A percentile compares a stretch with the other conserved stretches of the same genome.
Evolutionary conservation across 2,113 vertebrate genomes (phyloP).

Genomic region (Xenopus borealis): DNA sequence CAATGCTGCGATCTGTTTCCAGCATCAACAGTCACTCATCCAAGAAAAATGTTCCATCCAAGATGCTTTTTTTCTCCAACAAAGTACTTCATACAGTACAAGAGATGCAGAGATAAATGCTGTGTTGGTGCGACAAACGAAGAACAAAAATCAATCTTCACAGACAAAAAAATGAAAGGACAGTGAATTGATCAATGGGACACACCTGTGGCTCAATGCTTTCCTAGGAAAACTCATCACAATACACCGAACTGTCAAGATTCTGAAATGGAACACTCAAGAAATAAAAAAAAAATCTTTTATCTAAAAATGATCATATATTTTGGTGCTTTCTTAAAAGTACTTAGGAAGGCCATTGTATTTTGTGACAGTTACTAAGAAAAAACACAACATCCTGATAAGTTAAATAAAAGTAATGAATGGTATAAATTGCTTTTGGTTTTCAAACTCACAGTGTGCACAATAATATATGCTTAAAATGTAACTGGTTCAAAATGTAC

Average conservation of each 20-base stretch:
- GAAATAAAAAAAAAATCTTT: conserved; percentile 28
- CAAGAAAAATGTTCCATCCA: conserved; percentile 32
- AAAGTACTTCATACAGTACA: conserved; percentile 41
- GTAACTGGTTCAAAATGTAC: too few species aligned
- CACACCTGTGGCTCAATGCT: conserved; percentile 39
- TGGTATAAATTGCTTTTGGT: too few species aligned
- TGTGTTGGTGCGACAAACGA: conserved; percentile 37
- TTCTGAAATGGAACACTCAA: conserved; percentile 18
- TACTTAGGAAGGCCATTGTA: too few species aligned
- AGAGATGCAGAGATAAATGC: conserved; percentile 45
- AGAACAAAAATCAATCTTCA: conserved; percentile 42
- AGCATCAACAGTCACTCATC: conserved; percentile 34
- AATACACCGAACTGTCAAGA: conserved; percentile 23
- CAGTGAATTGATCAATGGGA: conserved; percentile 37
- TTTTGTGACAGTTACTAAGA: too few species aligned
- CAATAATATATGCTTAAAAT: background rate
- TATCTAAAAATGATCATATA: conserved; percentile 36
- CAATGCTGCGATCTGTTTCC: conserved; percentile 27
- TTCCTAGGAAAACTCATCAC: conserved; percentile 35
- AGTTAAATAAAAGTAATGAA: too few species aligned
- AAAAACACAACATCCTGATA: too few species aligned
- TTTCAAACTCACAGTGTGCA: too few species aligned
- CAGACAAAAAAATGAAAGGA: conserved; percentile 35
- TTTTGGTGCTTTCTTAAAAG: conserved; percentile 13
- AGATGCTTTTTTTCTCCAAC: conserved; percentile 16